Conservation (phyloP, 2,888 invertebrate species). For the Norana najaformis region DNA sequence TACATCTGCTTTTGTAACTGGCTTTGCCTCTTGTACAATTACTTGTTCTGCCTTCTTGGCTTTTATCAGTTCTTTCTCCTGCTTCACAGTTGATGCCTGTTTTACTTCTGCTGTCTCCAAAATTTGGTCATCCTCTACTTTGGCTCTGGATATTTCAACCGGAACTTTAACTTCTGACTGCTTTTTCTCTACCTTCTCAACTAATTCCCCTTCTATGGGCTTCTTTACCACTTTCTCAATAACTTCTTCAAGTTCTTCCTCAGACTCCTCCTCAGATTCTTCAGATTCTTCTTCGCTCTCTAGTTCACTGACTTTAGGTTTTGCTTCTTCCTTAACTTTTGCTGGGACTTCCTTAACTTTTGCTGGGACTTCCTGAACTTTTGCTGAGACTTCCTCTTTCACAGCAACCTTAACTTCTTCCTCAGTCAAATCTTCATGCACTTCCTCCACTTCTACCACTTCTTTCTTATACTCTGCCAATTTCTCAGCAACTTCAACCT, state of each 20-base stretch:
- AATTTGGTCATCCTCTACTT: background rate
- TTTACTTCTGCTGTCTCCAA: background rate
- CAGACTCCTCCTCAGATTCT: too few relatives aligned
- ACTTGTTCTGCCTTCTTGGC: too few relatives aligned
- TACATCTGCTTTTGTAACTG: background rate
- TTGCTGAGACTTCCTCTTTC: slow-evolving; percentile 4
- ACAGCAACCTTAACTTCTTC: too few relatives aligned
- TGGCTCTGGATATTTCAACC: too few relatives aligned
- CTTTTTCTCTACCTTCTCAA: too few relatives aligned
- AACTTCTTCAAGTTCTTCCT: too few relatives aligned
- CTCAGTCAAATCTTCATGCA: background rate
- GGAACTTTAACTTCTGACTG: too few relatives aligned
- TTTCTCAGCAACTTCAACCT: slow-evolving; percentile 17
- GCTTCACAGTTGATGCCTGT: background rate
- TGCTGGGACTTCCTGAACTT: background rate
- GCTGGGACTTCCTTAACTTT: background rate
- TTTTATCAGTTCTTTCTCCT: too few relatives aligned
- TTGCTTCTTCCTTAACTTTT: background rate
- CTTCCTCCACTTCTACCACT: slow-evolving; percentile 10
- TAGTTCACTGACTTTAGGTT: background rate
- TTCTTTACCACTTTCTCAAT: too few relatives aligned
- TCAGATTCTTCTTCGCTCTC: too few relatives aligned
- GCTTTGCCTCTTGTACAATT: background rate
- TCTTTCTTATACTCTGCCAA: background rate
- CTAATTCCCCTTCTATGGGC: too few relatives aligned